Evolutionary conservation across 1,140 invertebrate species (phyloP).

Genomic region (Macrocentrus cingulum): DNA sequence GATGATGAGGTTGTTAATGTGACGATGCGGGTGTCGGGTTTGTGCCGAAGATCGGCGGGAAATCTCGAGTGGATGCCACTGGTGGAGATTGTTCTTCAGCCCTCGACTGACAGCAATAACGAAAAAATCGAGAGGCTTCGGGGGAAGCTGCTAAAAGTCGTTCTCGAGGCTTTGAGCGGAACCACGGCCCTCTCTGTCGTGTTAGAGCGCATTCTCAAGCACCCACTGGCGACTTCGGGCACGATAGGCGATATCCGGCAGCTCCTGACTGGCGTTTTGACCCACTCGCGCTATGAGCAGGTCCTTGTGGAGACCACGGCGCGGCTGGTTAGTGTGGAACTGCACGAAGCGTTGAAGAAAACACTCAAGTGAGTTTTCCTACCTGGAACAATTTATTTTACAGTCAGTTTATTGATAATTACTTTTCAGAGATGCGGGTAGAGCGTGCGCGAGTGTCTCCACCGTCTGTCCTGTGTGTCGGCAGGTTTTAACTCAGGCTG

Average conservation of each 20-base stretch:
- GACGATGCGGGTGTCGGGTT: slow-evolving; percentile 44
- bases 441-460: slow-evolving; percentile 44
- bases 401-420: not conserved
- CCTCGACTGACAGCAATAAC: slow-evolving; percentile 40
- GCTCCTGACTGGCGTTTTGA: slow-evolving; percentile 51
- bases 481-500: slow-evolving; percentile 43
- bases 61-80: slow-evolving; percentile 54
- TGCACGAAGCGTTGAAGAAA: slow-evolving; percentile 51
- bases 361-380: slow-evolving; percentile 42
- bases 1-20: slow-evolving; percentile 42
- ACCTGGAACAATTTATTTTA: not conserved
- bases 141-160: slow-evolving; percentile 49
- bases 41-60: slow-evolving; percentile 53
- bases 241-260: slow-evolving; percentile 55
- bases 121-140: slow-evolving; percentile 45
- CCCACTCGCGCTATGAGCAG: slow-evolving; percentile 55
- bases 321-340: slow-evolving; percentile 52
- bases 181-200: slow-evolving; percentile 53
- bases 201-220: slow-evolving; percentile 54
- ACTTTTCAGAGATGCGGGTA: slow-evolving; percentile 43
- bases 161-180: slow-evolving; percentile 52
- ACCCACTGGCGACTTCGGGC: slow-evolving; percentile 53
- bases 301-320: slow-evolving; percentile 54
- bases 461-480: slow-evolving; percentile 50
- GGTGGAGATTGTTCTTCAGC: slow-evolving; percentile 47